Conservation (phyloP, 2,888 invertebrate genomes). For the Meliscaeva auricollis region DNA sequence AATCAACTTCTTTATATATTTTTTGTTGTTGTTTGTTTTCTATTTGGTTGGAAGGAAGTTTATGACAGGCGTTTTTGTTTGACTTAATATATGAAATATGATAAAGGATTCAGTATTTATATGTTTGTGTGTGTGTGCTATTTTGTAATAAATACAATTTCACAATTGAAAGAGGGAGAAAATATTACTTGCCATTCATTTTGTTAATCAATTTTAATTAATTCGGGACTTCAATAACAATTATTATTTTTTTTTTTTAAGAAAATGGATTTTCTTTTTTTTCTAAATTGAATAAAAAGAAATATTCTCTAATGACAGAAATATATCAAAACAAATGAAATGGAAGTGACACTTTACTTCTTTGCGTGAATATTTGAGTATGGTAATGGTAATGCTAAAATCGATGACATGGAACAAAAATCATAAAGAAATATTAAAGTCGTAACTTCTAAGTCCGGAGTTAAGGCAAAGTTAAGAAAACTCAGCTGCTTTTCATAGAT, state of each 20-base stretch:
- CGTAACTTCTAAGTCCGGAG: too few relatives aligned
- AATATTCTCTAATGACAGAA: neutral
- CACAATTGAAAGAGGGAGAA: slow-evolving; percentile 9
- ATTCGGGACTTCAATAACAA: slow-evolving; percentile 46
- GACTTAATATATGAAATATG: slow-evolving; percentile 48
- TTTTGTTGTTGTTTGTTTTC: neutral
- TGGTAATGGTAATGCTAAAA: slow-evolving; percentile 4
- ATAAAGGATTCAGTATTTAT: slow-evolving; percentile 49
- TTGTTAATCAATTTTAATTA: slow-evolving; percentile 73
- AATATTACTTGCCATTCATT: slow-evolving; percentile 51
- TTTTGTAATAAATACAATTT: slow-evolving; percentile 11
- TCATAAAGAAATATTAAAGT: too few relatives aligned
- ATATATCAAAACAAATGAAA: slow-evolving; percentile 17
- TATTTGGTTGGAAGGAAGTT: slow-evolving; percentile 59
- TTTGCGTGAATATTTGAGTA: neutral
- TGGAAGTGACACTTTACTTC: slow-evolving; percentile 35
- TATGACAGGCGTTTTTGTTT: slow-evolving; percentile 67
- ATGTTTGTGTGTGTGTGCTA: neutral
- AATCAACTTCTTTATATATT: slow-evolving; percentile 36
- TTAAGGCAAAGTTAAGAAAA: too few relatives aligned
- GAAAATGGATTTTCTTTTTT: too few relatives aligned
- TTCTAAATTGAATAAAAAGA: too few relatives aligned
- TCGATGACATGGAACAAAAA: neutral
- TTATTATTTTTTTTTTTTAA: slow-evolving; percentile 3
- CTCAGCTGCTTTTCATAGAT: too few relatives aligned